These are phyloP conservation scores for Dendroctonus valens DNA, from an alignment of 1,140 invertebrate genomes.

Conservation along the genomic window DNA sequence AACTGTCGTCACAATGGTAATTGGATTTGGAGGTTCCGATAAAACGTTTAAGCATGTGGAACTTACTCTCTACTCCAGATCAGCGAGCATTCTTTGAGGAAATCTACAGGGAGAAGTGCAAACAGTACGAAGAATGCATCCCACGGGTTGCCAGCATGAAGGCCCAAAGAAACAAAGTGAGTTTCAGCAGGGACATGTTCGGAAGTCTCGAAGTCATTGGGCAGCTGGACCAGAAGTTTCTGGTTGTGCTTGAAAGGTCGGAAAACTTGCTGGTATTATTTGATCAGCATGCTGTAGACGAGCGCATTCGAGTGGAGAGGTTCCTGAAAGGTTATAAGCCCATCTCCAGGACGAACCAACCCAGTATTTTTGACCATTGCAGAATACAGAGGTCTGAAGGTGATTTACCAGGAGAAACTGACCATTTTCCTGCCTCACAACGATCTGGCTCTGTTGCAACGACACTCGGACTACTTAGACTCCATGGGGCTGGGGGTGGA, in stretches of 20 bases:
- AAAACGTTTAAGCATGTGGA: too few species aligned
- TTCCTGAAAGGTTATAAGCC: slow-evolving; percentile 54
- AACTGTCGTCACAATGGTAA: slow-evolving; percentile 44
- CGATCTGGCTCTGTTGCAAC: slow-evolving; percentile 34
- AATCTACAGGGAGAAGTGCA: slow-evolving; percentile 43
- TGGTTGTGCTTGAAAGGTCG: slow-evolving; percentile 52
- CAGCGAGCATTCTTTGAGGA: slow-evolving; percentile 43
- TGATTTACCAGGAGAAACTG: slow-evolving; percentile 19
- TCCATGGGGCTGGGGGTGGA: slow-evolving; percentile 38
- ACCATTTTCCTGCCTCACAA: slow-evolving; percentile 35
- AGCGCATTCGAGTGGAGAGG: slow-evolving; percentile 65
- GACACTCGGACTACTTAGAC: slow-evolving; percentile 30
- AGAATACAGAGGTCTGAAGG: slow-evolving; percentile 34
- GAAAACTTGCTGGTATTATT: slow-evolving; percentile 59
- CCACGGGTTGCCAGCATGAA: slow-evolving; percentile 27
- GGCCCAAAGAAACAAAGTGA: slow-evolving; percentile 24
- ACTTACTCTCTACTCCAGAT: too few species aligned
- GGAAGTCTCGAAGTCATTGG: slow-evolving; percentile 56
- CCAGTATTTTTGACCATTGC: slow-evolving; percentile 14
- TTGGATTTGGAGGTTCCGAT: too few species aligned
- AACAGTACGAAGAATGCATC: slow-evolving; percentile 36
- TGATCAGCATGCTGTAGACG: slow-evolving; percentile 77
- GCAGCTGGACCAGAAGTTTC: slow-evolving; percentile 70
- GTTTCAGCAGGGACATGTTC: slow-evolving; percentile 43
- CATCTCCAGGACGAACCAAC: not conserved